Evolutionary conservation across 2,888 invertebrate species (phyloP).

Genomic region (Salpingus planirostris): DNA sequence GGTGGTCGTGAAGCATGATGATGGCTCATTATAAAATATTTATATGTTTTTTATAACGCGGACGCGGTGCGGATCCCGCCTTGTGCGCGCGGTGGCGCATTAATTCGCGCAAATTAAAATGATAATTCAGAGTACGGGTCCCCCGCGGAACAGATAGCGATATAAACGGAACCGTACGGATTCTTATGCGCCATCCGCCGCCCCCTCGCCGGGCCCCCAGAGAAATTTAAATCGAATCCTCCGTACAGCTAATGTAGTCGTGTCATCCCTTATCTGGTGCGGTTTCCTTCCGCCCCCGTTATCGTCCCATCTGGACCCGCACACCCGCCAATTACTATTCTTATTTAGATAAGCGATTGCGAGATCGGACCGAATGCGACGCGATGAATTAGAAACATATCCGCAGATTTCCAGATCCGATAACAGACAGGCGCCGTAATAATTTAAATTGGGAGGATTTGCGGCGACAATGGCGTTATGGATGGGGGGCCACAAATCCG

Average conservation of each 20-base stretch:
- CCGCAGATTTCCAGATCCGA: no score
- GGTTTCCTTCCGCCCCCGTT: slow-evolving; percentile 17
- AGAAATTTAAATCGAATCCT: slow-evolving; percentile 32
- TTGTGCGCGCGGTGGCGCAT: slow-evolving; percentile 3
- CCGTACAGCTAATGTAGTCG: slow-evolving; percentile 27
- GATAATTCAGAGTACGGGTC: slow-evolving; percentile 4
- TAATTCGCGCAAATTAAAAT: slow-evolving; percentile 10
- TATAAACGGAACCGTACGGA: slow-evolving; percentile 1
- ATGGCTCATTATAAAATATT: slow-evolving; percentile 24
- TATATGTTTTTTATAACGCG: slow-evolving; percentile 19
- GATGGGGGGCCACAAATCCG: no score
- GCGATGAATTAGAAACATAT: slow-evolving; percentile 8
- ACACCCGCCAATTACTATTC: slow-evolving; percentile 24
- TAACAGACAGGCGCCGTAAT: no score
- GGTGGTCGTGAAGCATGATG: slow-evolving; percentile 17
- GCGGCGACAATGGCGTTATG: no score
- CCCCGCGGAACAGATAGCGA: neutral
- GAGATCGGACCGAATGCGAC: slow-evolving; percentile 9
- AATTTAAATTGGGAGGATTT: no score
- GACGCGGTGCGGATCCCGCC: slow-evolving; percentile 3
- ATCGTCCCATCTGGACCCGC: slow-evolving; percentile 15
- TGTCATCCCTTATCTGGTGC: slow-evolving; percentile 34
- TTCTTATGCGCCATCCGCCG: slow-evolving; percentile 3
- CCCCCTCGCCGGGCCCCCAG: slow-evolving; percentile 4
- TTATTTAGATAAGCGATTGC: slow-evolving; percentile 24